Base-by-base conservation (phyloP, 1,140 invertebrate species). In the Antheraea mylitta region DNA sequence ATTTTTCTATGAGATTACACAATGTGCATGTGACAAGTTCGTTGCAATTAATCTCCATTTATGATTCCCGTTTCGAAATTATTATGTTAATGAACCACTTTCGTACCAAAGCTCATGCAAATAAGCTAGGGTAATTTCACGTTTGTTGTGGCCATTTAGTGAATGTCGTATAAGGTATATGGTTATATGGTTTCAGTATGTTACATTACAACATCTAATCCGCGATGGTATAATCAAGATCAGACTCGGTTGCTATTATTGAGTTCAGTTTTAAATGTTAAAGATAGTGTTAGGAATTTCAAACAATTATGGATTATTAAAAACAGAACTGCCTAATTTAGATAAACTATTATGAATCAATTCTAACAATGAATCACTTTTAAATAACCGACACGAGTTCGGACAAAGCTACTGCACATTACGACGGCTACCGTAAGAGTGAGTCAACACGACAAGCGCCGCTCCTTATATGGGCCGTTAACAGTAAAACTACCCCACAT, bases 41-140 rank as follows among this genome's bases (percentile, higher is more conserved):
- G 18, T 53, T 58, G 42, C 53, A 68, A 71, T 72, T 68, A 65
- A 68, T 72, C 58, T 66, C 67, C 68, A 68, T 71, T 71, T 71
- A 71, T 68, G 66, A 42, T 68, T 30, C 58, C 19, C n/a, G 45
- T 53, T 67, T 67, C 30, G 66, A 65, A 48, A 71, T 71, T 71
- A 71, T 71, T 63, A 62, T 60, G 36, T 38, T 59, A 71, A 71
- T 68, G 66, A 71, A 58, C 18, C 48, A 59, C 48, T 65, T 71
- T 71, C n/a, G 22, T 66, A 60, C 22, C 18, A 37, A 58, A 36
- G 30, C 22, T 48, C 64, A 38, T 36, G 37, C 36, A 30, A 48
- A 62, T 66, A 70, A 42, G 62, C 22, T 37, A 63, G 63, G 61
- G 58, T 66, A 61, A 63, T 70, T 19, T 66, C 62, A 16, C 62